Evolutionary conservation across 2,888 invertebrate genomes (phyloP), one percentile per base, ranked within the genome.

Genomic region (Dendrolimus pini): DNA sequence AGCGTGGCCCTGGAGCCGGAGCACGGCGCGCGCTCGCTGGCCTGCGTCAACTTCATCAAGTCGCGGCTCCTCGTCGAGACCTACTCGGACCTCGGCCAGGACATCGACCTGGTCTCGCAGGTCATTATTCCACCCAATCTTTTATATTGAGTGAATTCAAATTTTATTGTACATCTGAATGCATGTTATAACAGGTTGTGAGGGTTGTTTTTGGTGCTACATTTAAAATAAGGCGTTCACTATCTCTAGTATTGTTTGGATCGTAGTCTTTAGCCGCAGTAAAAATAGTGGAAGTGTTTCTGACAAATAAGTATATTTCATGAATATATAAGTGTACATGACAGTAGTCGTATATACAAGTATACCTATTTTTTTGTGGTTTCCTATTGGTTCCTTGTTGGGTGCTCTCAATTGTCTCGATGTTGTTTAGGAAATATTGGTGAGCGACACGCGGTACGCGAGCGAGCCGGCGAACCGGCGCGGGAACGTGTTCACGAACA

Each of bases 81-180:
- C 7, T 95, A 94, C 77, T 97, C 96, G 68, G 97, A 98, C 83
- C 93, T 95, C 55, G 95, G 96, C 12, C 97, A 97, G 83, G 98
- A 98, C 73, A 93, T 98, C 57, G 98, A 98, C 82, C 91, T 99
- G 18, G 96, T 98, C 0, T 98, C 98, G 0, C 96, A 96, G 84
- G 98, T 92, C 57, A 13, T 7, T 54, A 9, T 12, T 41, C n/a
- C n/a, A n/a, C n/a, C n/a, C n/a, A n/a, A n/a, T n/a, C n/a, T n/a
- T n/a, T n/a, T n/a, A 41, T 7, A 9, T 54, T 13, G 41, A 12
- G 54, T 8, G 18, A 14, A 14, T n/a, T n/a, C n/a, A n/a, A n/a
- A n/a, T 14, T 14, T 14, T 14, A 14, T 14, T 14, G 14, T 14
- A 14, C 1, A 14, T 14, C 14, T 14, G 14, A 14, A 14, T 14